Conservation (phyloP, 2,888 invertebrate genomes). For the Volucella inflata region DNA sequence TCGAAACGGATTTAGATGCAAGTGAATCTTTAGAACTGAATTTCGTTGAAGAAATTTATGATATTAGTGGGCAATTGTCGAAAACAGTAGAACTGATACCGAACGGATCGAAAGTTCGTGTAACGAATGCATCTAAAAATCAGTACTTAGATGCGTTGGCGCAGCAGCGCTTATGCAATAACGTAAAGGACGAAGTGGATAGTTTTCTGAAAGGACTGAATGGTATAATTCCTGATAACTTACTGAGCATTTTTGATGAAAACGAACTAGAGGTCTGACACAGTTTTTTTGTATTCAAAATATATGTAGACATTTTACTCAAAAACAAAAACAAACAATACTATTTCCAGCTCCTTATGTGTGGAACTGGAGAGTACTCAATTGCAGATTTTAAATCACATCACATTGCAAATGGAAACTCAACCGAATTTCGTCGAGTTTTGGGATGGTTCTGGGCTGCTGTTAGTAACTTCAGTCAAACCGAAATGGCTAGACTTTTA, state of each 20-base stretch:
- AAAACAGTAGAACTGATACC: slow-evolving; percentile 93
- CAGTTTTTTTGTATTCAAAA: background rate
- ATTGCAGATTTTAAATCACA: slow-evolving; percentile 95
- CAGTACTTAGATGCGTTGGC: slow-evolving; percentile 94
- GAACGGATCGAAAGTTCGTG: slow-evolving; percentile 89
- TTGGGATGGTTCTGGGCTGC: slow-evolving; percentile 97
- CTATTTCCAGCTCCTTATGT: slow-evolving; percentile 90
- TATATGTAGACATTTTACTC: background rate
- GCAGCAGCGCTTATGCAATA: slow-evolving; percentile 93
- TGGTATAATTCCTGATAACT: slow-evolving; percentile 95
- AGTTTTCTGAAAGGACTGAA: slow-evolving; percentile 95
- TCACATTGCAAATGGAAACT: slow-evolving; percentile 92
- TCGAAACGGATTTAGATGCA: slow-evolving; percentile 94
- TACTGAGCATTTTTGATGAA: slow-evolving; percentile 97
- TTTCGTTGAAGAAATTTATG: slow-evolving; percentile 96
- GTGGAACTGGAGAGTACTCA: slow-evolving; percentile 96
- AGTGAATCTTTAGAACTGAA: slow-evolving; percentile 91
- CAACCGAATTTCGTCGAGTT: slow-evolving; percentile 92
- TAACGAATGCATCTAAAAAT: slow-evolving; percentile 86
- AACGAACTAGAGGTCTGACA: slow-evolving; percentile 94
- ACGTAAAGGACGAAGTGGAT: slow-evolving; percentile 92
- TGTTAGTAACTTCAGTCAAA: slow-evolving; percentile 93
- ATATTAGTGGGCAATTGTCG: slow-evolving; percentile 89
- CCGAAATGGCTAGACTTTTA: slow-evolving; percentile 95
- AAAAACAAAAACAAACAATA: background rate